Percentiles rank a stretch among this genome's conserved stretches.
Conservation (phyloP, 2,888 invertebrate species). For the Parnassius apollo region DNA sequence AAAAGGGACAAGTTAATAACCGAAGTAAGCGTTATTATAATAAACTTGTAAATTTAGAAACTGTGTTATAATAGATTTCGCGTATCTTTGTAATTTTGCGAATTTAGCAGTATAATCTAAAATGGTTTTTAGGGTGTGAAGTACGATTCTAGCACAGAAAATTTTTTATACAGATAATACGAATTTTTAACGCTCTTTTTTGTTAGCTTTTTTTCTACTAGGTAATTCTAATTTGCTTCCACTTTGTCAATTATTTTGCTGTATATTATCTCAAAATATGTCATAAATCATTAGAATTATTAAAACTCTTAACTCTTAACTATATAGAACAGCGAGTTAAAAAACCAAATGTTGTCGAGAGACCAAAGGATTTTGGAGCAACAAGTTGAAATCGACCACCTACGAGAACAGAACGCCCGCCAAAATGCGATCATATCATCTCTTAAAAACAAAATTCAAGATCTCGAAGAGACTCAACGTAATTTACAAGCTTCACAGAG, state of each 20-base stretch:
- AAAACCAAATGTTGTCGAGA: constrained; percentile 85
- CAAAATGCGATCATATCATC: constrained; percentile 91
- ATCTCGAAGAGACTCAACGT: constrained; percentile 89
- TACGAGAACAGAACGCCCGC: constrained; percentile 90
- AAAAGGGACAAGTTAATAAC: constrained; percentile 89
- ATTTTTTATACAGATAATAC: too few species aligned
- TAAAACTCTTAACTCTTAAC: not conserved
- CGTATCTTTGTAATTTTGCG: too few species aligned
- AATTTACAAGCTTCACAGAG: constrained; percentile 83
- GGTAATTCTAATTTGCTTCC: too few species aligned
- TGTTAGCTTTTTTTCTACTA: too few species aligned
- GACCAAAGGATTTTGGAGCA: constrained; percentile 88
- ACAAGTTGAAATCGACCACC: constrained; percentile 89
- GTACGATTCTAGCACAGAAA: too few species aligned
- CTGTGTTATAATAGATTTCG: too few species aligned
- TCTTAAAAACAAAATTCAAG: constrained; percentile 88
- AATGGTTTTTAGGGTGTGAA: too few species aligned
- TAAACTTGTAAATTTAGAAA: too few species aligned
- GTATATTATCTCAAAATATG: too few species aligned
- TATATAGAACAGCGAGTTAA: constrained; percentile 84
- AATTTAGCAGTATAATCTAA: too few species aligned
- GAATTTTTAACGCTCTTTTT: too few species aligned
- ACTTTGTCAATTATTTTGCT: too few species aligned
- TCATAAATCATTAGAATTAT: not conserved
- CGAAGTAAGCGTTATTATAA: constrained; percentile 80